Evolutionary conservation across 2,113 vertebrate genomes (phyloP), one percentile per base, ranked within the genome.

Genomic region (Psammodynastes pulverulentus): DNA sequence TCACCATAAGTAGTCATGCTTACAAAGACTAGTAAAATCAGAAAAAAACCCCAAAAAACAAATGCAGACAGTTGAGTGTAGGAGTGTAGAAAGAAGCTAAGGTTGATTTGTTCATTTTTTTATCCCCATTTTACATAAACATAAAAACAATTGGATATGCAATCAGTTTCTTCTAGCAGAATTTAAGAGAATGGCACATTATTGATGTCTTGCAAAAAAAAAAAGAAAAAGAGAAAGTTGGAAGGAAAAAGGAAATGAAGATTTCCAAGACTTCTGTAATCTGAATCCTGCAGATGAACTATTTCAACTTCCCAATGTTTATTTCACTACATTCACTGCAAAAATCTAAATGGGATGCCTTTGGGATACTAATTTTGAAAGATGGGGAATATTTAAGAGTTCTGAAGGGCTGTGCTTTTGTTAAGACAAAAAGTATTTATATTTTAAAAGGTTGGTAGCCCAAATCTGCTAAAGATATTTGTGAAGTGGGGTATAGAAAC

Each of bases 251-350:
- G 52, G 89, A 92, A 72, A 95, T 92, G n/a, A 94, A 53, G 39
- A 90, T 91, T 87, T 53, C 95, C 95, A 87, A 94, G 84, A 90
- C 93, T 95, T 90, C 91, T 95, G 84, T 0, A 0, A 12, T 85
- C 96, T 95, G 93, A 93, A 92, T 95, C 93, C 93, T 94, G 94
- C 95, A 95, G 96, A 56, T 94, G 89, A 93, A 96, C 95, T 94
- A 90, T 95, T 92, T 92, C 94, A 94, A 67, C 43, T 52, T 92
- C 89, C 92, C 86, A 93, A 91, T 96, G 95, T 97, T 97, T 96
- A 93, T 93, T 95, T 93, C 48, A 92, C 89, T 92, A 49, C 12
- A 86, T 84, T 91, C 51, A 84, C 93, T 86, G 67, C 94, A 95
- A 29, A 67, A n/a, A 95, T 95, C 88, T 96, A 95, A 84, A 91